phyloP scores from a whole-genome alignment of 2,888 invertebrate genomes.

The Nomada fucata region DNA sequence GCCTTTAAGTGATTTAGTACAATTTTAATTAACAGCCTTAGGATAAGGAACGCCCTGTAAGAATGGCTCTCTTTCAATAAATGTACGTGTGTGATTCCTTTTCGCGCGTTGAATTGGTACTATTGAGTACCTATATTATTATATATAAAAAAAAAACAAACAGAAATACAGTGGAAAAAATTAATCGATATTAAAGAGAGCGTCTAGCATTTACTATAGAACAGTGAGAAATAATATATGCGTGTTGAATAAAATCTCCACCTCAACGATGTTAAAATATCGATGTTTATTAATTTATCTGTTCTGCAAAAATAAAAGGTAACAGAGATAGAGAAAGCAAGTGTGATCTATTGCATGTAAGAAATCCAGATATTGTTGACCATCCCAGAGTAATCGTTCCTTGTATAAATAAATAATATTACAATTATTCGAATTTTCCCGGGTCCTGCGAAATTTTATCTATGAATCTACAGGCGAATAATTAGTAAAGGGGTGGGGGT shows the following conservation, averaged over 20 bases:
- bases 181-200: no score
- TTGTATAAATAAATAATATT: constrained; percentile 16
- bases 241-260: no score
- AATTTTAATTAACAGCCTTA: constrained; percentile 31
- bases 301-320: no score
- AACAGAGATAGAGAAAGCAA: no score
- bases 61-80: constrained; percentile 59
- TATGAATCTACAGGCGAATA: background rate
- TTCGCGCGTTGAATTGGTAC: no score
- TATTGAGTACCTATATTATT: no score
- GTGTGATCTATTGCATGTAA: background rate
- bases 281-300: no score
- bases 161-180: no score
- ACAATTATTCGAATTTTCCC: background rate
- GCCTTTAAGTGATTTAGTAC: constrained; percentile 73
- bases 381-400: constrained; percentile 2
- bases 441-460: background rate
- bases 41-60: constrained; percentile 40
- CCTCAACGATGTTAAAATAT: no score
- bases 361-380: background rate
- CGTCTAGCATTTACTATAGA: no score
- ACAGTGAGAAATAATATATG: no score
- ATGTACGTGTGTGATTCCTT: background rate
- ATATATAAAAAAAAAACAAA: no score
- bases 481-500: background rate